Evolutionary conservation across 2,113 vertebrate species (phyloP).

Genomic region (Laterallus jamaicensis): DNA sequence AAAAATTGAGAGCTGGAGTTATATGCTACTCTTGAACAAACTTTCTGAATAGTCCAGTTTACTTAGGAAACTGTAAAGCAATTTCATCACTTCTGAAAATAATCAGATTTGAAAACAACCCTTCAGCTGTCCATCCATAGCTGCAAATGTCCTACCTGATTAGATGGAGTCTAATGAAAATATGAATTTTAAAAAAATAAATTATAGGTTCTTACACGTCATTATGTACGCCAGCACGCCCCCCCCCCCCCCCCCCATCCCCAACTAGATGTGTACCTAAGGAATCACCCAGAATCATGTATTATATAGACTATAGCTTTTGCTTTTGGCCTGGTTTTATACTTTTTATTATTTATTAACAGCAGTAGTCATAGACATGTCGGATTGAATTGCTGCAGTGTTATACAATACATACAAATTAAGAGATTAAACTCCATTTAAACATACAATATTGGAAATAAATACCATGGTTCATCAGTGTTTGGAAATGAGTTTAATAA

Average conservation of each 20-base stretch:
- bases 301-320: not conserved
- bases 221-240: not conserved
- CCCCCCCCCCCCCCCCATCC: too few species aligned
- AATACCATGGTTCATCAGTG: conserved; percentile 26
- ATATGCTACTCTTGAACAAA: not conserved
- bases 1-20: not conserved
- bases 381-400: conserved; percentile 29
- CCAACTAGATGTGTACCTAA: not conserved
- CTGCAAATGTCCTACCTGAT: not conserved
- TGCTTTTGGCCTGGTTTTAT: not conserved
- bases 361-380: not conserved
- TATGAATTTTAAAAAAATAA: not conserved
- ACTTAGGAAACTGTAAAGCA: not conserved
- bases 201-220: not conserved
- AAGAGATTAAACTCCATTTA: conserved; percentile 37
- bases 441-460: conserved; percentile 16
- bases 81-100: not conserved
- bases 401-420: conserved; percentile 28
- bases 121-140: not conserved
- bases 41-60: not conserved
- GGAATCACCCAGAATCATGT: not conserved
- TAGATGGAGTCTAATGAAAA: not conserved
- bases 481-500: conserved; percentile 40
- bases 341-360: conserved; percentile 25
- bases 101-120: not conserved